These are phyloP conservation scores for Hecatera dysodea DNA, from an alignment of 2,888 invertebrate species.

Conservation along the genomic window DNA sequence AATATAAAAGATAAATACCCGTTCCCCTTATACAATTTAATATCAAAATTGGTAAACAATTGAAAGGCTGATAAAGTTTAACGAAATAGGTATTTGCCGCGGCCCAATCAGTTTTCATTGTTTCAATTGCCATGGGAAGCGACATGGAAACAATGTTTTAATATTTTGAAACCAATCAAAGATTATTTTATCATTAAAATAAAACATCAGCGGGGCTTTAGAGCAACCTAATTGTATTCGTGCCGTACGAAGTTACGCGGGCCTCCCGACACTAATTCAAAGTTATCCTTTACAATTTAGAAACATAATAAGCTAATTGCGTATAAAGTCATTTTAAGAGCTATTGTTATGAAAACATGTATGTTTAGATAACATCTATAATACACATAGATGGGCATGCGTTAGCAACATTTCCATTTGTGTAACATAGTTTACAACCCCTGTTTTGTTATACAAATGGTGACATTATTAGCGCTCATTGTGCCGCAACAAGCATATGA, in stretches of 20 bases:
- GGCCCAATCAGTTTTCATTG: conserved; percentile 16
- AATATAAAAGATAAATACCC: conserved; percentile 1
- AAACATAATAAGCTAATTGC: conserved; percentile 34
- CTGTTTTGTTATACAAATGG: conserved; percentile 83
- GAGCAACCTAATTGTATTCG: conserved; percentile 22
- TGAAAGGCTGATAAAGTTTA: conserved; percentile 5
- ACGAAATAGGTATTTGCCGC: conserved; percentile 16
- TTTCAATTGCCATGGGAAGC: conserved; percentile 1
- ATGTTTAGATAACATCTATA: conserved; percentile 50
- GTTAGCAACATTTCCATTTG: conserved; percentile 63
- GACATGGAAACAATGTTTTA: conserved; percentile 18
- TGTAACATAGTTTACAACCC: conserved; percentile 69
- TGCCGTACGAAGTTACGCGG: conserved; percentile 6
- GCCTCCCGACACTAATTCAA: conserved; percentile 34
- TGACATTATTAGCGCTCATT: conserved; percentile 72
- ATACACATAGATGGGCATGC: conserved; percentile 59
- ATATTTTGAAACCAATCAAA: conserved; percentile 23
- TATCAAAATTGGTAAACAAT: conserved; percentile 24
- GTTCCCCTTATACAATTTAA: conserved; percentile 16
- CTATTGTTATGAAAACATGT: conserved; percentile 58
- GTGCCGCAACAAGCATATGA: conserved; percentile 73
- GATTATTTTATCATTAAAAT: conserved; percentile 25
- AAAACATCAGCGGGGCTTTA: conserved; percentile 15
- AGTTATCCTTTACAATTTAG: conserved; percentile 34
- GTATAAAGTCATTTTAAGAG: conserved; percentile 46